Percentiles rank a stretch among this genome's conserved stretches.
These are phyloP conservation scores for Argyra leucocephala DNA, from an alignment of 2,888 invertebrate species.

Conservation along the genomic window DNA sequence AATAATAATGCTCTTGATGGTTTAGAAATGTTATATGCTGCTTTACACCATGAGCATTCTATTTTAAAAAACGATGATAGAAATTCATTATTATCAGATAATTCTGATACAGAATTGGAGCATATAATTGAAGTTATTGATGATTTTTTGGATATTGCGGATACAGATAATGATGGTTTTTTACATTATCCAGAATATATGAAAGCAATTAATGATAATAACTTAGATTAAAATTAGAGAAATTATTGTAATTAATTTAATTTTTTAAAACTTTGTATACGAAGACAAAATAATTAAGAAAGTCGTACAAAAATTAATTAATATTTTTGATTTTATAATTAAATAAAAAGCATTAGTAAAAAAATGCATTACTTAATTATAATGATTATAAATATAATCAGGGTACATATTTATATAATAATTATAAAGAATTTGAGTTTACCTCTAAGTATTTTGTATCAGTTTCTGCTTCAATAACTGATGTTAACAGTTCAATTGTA, in stretches of 20 bases:
- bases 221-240: neutral
- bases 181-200: conserved; percentile 76
- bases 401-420: no score
- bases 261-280: neutral
- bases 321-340: no score
- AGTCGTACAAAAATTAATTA: neutral
- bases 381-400: no score
- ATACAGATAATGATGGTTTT: conserved; percentile 75
- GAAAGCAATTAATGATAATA: conserved; percentile 31
- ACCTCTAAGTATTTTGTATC: neutral
- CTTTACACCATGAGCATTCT: conserved; percentile 46
- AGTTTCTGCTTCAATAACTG: neutral
- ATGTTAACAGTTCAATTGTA: neutral
- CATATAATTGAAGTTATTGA: conserved; percentile 64
- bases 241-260: neutral
- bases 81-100: conserved; percentile 33
- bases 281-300: neutral
- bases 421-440: no score
- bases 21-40: conserved; percentile 66
- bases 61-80: conserved; percentile 32
- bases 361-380: no score
- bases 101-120: conserved; percentile 35
- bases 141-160: conserved; percentile 71
- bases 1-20: conserved; percentile 84
- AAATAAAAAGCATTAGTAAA: no score